Base-by-base conservation (phyloP, 1,140 invertebrate genomes). In the Drosophila sp. region DNA sequence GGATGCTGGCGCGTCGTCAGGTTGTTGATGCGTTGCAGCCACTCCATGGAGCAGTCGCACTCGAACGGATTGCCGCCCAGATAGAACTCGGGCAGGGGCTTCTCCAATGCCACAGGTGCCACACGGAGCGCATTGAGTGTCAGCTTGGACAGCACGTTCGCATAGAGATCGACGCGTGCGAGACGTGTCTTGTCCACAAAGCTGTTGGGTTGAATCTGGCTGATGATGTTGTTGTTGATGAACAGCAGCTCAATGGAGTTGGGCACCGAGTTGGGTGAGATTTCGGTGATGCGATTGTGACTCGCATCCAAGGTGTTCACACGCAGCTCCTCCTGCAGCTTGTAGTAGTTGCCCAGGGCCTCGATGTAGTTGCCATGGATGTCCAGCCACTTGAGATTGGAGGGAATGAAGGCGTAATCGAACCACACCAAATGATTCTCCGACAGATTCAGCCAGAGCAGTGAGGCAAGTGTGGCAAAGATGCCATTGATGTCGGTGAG, bases 11-110 rank as follows among this genome's bases (percentile, higher is more conserved):
- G 92, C 5, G 95, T 92, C 62, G 94, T 93, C 65, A 95, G 86
- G 32, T 93, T 93, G 92, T 97, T 97, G 77, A 97, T 96, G 41
- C 96, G 92, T 78, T 97, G 95, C 69, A 97, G 93, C 97, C 97
- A 97, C 92, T 97, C 97, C 94, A 96, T 96, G 63, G 95, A 95
- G 86, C 96, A 97, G 91, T 97, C 96, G 91, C 97, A 97, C 66
- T 95, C 94, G 87, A 97, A 97, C n/a, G 97, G 96, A 93, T 97
- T 97, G 16, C 95, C 95, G 14, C 96, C 96, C 38, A 97, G 94
- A 90, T 97, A 97, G 92, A 97, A 97, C 84, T 97, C 95, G 0
- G 97, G 96, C 48, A 97, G 92, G 9, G 94, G 92, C 50, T 94
- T 93, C 57, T 93, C 93, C 34, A 92, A 91, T 3, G 94, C 91